Base-by-base conservation (phyloP, 53 echinoderm and acorn worm species). In the Actinopyga echinites region DNA sequence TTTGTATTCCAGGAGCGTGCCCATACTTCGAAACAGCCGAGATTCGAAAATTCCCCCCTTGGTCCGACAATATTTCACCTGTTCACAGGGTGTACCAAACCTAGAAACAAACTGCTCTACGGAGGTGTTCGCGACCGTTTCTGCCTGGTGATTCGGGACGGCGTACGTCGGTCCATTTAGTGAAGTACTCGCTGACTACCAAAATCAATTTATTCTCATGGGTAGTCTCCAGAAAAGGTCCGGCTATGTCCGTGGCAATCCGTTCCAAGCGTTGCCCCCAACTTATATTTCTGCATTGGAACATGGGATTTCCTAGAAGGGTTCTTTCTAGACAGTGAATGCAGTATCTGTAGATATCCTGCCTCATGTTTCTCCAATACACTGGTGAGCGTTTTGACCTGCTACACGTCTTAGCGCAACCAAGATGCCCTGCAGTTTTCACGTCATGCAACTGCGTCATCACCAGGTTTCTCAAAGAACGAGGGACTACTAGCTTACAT, bases 111-210 rank as follows among this genome's bases (percentile, higher is more conserved):
- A 74, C 42, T 44, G 40, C 21, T 74, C 74, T 5, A 74, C 74
- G 42, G 36, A 74, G 5, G 7, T 44, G n/a, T 20, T 74, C 4
- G 74, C 74, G 28, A 74, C 74, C 3, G 40, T 65, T 3, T 65
- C 65, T 11, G 65, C 65, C 31, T 25, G n/a, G 28, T 65, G 65
- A 11, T 65, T 65, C 8, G 65, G 65, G 28, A 65, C 23, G 65
- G 65, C 65, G 65, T 65, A 65, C 15, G 65, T 65, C 65, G 5
- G 65, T 65, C 65, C 65, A 65, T 11, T 74, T 74, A 2, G 40
- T 74, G 44, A 74, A 74, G 74, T 35, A 74, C 38, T 74, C 45
- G 40, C 74, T 74, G 21, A 74, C 45, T 9, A 74, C 74, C 2
- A 74, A 40, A 3, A 74, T 35, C 2, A 66, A 58, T 21, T 25